Evolutionary conservation across 1,140 invertebrate species (phyloP), one percentile per base, ranked within the genome.

Genomic region (Danaus plexippus): DNA sequence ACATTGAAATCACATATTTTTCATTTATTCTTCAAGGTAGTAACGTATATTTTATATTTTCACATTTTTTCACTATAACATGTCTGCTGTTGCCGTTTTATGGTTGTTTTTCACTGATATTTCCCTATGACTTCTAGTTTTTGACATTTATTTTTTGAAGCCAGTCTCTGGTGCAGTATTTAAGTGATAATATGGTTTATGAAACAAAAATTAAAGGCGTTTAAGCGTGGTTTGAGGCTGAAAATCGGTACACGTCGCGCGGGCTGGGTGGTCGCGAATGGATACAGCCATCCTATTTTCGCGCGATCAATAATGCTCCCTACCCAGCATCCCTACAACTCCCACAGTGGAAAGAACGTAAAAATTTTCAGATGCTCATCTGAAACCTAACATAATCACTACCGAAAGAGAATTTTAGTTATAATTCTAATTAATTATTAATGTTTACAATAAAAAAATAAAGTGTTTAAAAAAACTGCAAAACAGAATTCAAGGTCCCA

Each of bases 401-500:
- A 11, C 11, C 22, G 9, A 12, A 41, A 9, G 4, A 51, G 9
- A 13, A 42, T 9, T 11, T 32, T 9, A 41, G 5, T 51, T 40
- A 10, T 7, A 32, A 49, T 49, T 22, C 57, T 45, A 54, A 47
- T 4, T 32, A 54, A 54, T 47, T 54, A 42, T 32, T 13, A 54
- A 54, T 12, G 12, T 47, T 50, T 32, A 32, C 47, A 61, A 63
- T 63, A 67, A 75, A 56, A 52, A 61, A 66, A 64, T 59, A 47
- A 46, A 57, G 43, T 61, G 41, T 66, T n/a, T 59, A 63, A 64
- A 52, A 43, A 62, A 32, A 32, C 22, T 32, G 22, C 22, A 32
- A 32, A 64, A 81, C 57, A 75, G 59, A 43, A 9, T 11, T 3
- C 46, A 50, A 93, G 91, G 92, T 92, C 90, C 91, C 91, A 92